These are phyloP conservation scores for Brachyptera risi DNA, from an alignment of 2,888 invertebrate species.

Conservation along the genomic window DNA sequence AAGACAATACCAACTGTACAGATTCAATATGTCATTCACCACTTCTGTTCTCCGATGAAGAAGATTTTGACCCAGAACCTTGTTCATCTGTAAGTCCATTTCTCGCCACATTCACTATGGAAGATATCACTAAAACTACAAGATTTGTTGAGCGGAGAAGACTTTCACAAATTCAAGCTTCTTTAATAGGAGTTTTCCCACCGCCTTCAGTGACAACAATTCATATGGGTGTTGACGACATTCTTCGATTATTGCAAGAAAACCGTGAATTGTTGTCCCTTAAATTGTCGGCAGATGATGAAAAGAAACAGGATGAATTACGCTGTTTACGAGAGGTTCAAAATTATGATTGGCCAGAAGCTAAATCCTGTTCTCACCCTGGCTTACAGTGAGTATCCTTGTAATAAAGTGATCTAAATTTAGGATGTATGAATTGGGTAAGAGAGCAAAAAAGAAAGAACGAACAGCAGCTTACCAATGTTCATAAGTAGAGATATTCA, in stretches of 20 bases:
- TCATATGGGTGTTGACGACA: constrained; percentile 60
- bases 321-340: constrained; percentile 43
- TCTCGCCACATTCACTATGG: background rate
- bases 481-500: too few species aligned
- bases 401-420: too few species aligned
- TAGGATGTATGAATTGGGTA: too few species aligned
- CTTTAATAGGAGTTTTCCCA: constrained; percentile 65
- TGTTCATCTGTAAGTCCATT: too few species aligned
- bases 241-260: constrained; percentile 50
- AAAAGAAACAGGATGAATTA: background rate
- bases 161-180: constrained; percentile 51
- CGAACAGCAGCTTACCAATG: too few species aligned
- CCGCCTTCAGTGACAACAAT: constrained; percentile 70
- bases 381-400: constrained; percentile 65
- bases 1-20: too few species aligned
- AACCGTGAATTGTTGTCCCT: constrained; percentile 19
- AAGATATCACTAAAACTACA: background rate
- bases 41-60: constrained; percentile 63
- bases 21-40: too few species aligned
- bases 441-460: too few species aligned
- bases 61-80: constrained; percentile 43
- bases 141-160: constrained; percentile 42
- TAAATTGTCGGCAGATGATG: background rate
- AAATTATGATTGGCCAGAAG: constrained; percentile 55
- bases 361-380: constrained; percentile 59